Evolutionary conservation across 2,113 vertebrate species (phyloP).

Genomic region (Heterotis niloticus): DNA sequence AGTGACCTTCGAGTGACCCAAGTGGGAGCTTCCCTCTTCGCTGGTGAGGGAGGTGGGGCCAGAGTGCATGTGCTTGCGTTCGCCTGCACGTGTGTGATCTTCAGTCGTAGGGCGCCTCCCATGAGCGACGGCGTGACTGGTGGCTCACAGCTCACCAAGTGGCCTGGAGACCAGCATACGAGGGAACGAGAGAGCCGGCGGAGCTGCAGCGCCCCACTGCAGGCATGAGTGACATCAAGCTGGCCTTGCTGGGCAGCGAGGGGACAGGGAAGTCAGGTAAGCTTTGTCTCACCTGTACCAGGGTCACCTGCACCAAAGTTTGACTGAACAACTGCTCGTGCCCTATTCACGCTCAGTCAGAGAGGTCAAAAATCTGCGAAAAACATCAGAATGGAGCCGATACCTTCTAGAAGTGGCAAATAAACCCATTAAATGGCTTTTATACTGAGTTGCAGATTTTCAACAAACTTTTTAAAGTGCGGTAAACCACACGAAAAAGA

Average conservation of each 20-base stretch:
- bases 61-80: conserved; percentile 18
- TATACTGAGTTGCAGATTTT: too few species aligned
- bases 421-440: too few species aligned
- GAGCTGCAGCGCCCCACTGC: conserved; percentile 2
- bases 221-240: conserved; percentile 66
- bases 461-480: too few species aligned
- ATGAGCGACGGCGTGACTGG: background rate
- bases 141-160: background rate
- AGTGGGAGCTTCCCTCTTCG: conserved; percentile 21
- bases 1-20: conserved; percentile 31
- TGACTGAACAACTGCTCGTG: too few species aligned
- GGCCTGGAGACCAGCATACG: background rate
- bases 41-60: conserved; percentile 40
- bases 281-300: conserved; percentile 5
- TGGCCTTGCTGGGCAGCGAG: conserved; percentile 63
- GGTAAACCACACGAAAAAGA: too few species aligned
- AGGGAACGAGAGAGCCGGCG: background rate
- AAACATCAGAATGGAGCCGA: too few species aligned
- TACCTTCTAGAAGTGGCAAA: too few species aligned
- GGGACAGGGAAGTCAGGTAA: conserved; percentile 69
- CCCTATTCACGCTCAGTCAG: too few species aligned
- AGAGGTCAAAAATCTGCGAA: too few species aligned
- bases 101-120: background rate
- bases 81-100: conserved; percentile 4
- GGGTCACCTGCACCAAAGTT: background rate